A percentile compares a stretch with the other conserved stretches of the same genome.
phyloP scores from a whole-genome alignment of 2,113 vertebrate genomes.

The Formicarius rufipectus region DNA sequence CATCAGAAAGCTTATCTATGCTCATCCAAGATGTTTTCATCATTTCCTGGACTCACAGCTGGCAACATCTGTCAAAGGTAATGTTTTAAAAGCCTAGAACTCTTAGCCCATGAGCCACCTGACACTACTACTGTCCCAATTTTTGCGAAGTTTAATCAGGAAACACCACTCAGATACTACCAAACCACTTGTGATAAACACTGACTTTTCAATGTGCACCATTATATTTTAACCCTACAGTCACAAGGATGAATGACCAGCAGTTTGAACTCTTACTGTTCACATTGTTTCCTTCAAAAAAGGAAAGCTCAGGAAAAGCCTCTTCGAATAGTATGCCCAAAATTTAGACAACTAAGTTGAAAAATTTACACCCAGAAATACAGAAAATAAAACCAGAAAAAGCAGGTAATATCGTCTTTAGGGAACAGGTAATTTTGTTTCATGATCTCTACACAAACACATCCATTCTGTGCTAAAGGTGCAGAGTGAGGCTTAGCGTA shows the following conservation, averaged over 20 bases:
- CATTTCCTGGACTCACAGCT: not conserved
- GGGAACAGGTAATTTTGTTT: not conserved
- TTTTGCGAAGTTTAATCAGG: not conserved
- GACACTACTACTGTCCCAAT: not conserved
- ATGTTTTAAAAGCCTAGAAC: not conserved
- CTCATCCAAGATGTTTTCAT: not conserved
- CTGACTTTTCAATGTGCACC: not conserved
- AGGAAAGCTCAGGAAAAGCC: not conserved
- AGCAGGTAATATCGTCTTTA: not conserved
- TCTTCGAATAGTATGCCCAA: not conserved
- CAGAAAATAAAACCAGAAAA: not conserved
- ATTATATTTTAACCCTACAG: not conserved
- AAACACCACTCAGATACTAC: not conserved
- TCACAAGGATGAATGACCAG: not conserved
- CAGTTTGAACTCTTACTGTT: not conserved
- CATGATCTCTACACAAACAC: fast-evolving
- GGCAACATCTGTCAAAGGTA: not conserved
- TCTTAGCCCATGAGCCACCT: not conserved
- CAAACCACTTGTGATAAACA: not conserved
- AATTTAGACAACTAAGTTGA: not conserved
- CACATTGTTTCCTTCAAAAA: not conserved
- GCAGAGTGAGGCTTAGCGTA: fast-evolving
- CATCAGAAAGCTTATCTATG: not conserved
- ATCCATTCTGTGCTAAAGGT: not conserved
- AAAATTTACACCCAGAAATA: not conserved